These are phyloP conservation scores for Heterodera filipjevi DNA, from an alignment of 2,888 invertebrate species.

Conservation along the genomic window DNA sequence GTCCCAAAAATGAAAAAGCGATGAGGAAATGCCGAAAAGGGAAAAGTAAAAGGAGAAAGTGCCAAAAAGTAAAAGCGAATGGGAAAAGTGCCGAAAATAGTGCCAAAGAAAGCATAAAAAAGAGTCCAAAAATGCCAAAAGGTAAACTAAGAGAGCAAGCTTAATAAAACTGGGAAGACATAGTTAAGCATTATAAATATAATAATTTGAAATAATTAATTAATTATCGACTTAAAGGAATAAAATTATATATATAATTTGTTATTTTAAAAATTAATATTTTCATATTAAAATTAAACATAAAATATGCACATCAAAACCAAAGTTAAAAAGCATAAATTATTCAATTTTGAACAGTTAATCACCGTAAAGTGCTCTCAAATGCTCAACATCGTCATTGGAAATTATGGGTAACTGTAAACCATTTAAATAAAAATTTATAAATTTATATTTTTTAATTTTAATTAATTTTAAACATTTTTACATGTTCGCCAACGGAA, in stretches of 20 bases:
- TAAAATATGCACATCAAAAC: background rate
- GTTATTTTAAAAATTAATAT: background rate
- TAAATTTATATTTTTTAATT: background rate
- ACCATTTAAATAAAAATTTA: background rate
- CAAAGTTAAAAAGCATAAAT: background rate
- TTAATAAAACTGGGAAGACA: too few species aligned
- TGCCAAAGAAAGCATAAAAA: too few species aligned
- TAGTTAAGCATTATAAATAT: background rate
- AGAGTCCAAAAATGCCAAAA: too few species aligned
- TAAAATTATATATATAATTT: background rate
- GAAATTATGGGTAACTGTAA: slow-evolving; percentile 34
- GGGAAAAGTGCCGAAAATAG: too few species aligned
- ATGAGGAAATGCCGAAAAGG: background rate
- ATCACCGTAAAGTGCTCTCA: slow-evolving; percentile 53
- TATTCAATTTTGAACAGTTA: background rate
- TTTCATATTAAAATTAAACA: background rate
- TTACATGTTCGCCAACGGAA: slow-evolving; percentile 32
- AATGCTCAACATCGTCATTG: slow-evolving; percentile 43
- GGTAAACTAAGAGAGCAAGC: too few species aligned
- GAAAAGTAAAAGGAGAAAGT: background rate
- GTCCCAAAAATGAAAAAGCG: background rate
- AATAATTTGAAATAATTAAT: background rate
- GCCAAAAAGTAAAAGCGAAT: background rate
- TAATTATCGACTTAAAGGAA: background rate
- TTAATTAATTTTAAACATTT: background rate